Conservation (phyloP, 1,140 invertebrate species). For the Drosophila tristis region DNA sequence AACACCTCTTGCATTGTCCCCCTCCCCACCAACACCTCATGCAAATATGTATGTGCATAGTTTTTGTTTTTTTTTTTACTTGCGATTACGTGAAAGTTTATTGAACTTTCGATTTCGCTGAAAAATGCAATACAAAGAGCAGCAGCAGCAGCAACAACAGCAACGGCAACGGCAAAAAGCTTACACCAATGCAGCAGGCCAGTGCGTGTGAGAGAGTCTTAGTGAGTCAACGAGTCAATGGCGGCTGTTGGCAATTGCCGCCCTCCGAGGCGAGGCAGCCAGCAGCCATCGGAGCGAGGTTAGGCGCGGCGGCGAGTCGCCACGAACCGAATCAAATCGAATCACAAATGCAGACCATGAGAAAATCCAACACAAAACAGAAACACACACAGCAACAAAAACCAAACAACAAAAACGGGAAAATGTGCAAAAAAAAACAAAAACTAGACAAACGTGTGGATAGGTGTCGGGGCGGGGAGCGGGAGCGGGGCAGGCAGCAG, state of each 20-base stretch:
- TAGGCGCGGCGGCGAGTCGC: constrained; percentile 20
- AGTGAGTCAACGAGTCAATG: constrained; percentile 82
- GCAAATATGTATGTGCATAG: neutral
- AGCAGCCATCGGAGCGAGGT: neutral
- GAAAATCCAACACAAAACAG: constrained; percentile 38
- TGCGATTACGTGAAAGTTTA: constrained; percentile 80
- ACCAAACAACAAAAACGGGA: constrained; percentile 10
- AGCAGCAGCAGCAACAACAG: no score
- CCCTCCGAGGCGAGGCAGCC: constrained; percentile 18
- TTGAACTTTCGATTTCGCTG: constrained; percentile 83
- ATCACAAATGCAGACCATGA: constrained; percentile 48
- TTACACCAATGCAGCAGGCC: no score
- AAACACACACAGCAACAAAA: constrained; percentile 27
- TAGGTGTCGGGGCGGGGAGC: neutral
- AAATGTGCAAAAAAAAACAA: constrained; percentile 19
- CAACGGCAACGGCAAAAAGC: no score
- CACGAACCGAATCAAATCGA: constrained; percentile 37
- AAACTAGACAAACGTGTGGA: constrained; percentile 5
- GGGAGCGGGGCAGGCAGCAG: neutral
- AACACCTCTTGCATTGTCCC: no score
- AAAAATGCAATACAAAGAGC: constrained; percentile 52
- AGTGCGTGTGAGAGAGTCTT: constrained; percentile 38
- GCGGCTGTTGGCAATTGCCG: constrained; percentile 52
- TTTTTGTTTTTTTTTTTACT: constrained; percentile 10
- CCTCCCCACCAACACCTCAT: neutral